phyloP scores from a whole-genome alignment of 2,888 invertebrate species.

The Bombylius discolor region DNA sequence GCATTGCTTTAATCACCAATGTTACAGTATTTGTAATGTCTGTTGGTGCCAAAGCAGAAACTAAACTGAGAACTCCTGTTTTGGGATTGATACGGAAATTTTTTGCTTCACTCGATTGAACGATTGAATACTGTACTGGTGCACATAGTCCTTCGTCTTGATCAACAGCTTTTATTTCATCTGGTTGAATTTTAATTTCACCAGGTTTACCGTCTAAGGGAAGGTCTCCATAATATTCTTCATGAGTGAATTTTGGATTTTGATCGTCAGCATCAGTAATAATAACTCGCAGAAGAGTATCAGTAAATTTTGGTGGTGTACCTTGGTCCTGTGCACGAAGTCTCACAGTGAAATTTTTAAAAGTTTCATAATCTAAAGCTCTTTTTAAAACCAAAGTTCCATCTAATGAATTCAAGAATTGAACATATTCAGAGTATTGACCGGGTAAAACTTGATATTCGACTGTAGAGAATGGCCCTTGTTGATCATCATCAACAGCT shows the following conservation, averaged over 20 bases:
- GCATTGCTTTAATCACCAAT: slow-evolving; percentile 68
- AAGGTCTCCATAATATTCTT: slow-evolving; percentile 58
- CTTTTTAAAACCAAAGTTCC: slow-evolving; percentile 67
- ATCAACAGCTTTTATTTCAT: slow-evolving; percentile 62
- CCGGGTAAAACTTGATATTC: slow-evolving; percentile 69
- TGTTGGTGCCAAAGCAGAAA: slow-evolving; percentile 28
- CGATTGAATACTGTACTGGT: slow-evolving; percentile 33
- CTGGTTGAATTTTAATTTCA: slow-evolving; percentile 53
- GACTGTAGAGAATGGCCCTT: slow-evolving; percentile 76
- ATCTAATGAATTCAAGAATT: slow-evolving; percentile 74
- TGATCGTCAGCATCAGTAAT: slow-evolving; percentile 85
- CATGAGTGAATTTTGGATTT: slow-evolving; percentile 68
- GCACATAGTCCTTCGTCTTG: slow-evolving; percentile 43
- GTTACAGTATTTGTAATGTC: slow-evolving; percentile 59
- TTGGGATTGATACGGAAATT: slow-evolving; percentile 35
- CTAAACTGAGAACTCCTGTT: slow-evolving; percentile 29
- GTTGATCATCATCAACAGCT: slow-evolving; percentile 74
- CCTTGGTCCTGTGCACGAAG: slow-evolving; percentile 71
- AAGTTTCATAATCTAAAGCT: slow-evolving; percentile 69
- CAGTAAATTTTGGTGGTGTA: slow-evolving; percentile 60
- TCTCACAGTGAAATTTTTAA: slow-evolving; percentile 62
- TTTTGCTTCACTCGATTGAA: slow-evolving; percentile 34
- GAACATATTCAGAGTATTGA: slow-evolving; percentile 65
- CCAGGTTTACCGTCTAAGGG: slow-evolving; percentile 43
- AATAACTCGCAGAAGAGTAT: slow-evolving; percentile 60